Conservation (phyloP, 1,140 invertebrate genomes). For the Danaus melanippus region DNA sequence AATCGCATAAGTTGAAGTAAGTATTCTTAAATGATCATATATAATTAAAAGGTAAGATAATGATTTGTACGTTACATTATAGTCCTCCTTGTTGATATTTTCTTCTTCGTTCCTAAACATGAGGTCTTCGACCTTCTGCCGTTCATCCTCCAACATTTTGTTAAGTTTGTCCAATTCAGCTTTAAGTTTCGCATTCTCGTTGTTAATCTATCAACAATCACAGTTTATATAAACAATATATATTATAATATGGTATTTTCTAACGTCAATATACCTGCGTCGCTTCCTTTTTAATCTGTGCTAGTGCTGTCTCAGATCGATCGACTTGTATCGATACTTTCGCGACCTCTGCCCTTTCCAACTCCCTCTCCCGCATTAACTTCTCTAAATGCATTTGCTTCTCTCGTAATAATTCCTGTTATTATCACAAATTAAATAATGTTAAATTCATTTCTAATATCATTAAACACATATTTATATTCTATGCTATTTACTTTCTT, state of each 20-base stretch:
- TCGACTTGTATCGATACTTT: constrained; percentile 70
- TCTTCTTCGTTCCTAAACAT: constrained; percentile 94
- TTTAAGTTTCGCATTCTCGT: constrained; percentile 75
- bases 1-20: constrained; percentile 22
- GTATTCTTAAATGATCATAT: constrained; percentile 1
- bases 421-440: constrained; percentile 4
- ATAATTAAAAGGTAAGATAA: constrained; percentile 1
- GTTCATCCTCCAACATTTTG: constrained; percentile 86
- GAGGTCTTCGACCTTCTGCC: constrained; percentile 91
- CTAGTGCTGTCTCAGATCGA: constrained; percentile 50
- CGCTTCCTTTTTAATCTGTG: constrained; percentile 55
- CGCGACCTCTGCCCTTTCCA: constrained; percentile 87
- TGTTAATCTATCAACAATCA: constrained; percentile 32
- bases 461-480: too few species aligned
- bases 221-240: too few species aligned
- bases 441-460: background rate
- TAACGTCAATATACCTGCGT: constrained; percentile 38
- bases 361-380: constrained; percentile 89
- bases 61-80: constrained; percentile 43
- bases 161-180: constrained; percentile 78
- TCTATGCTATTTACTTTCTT: background rate
- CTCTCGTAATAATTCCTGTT: constrained; percentile 90
- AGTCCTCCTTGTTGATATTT: constrained; percentile 72
- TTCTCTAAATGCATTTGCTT: constrained; percentile 94
- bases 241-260: background rate